A percentile compares a stretch with the other conserved stretches of the same genome.
These are phyloP conservation scores for Microtus montanus DNA, from an alignment of 2,113 vertebrate genomes.

Conservation along the genomic window DNA sequence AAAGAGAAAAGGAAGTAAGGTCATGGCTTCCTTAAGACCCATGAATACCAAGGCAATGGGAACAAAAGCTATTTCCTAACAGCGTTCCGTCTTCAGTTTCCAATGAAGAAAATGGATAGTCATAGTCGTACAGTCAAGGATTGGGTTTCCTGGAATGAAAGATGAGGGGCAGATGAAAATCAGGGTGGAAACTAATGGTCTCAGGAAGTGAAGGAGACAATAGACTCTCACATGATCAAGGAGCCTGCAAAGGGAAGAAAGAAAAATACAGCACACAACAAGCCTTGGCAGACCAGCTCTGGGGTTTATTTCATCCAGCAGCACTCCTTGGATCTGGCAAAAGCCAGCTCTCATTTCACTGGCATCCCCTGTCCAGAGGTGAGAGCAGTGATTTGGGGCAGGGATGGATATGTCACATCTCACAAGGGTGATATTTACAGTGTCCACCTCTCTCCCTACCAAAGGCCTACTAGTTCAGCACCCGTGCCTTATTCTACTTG, in stretches of 20 bases:
- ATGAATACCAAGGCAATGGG: constrained; percentile 1
- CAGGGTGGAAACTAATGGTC: constrained; percentile 63
- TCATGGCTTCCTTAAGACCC: constrained; percentile 39
- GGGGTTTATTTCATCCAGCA: background rate
- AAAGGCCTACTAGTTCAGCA: constrained; percentile 40
- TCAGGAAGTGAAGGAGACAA: constrained; percentile 62
- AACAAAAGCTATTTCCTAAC: constrained; percentile 66
- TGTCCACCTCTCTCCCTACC: background rate
- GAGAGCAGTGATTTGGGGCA: background rate
- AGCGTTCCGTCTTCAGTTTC: constrained; percentile 65
- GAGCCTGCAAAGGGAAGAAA: background rate
- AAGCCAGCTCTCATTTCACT: background rate
- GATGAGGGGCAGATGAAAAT: constrained; percentile 60
- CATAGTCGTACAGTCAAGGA: constrained; percentile 26
- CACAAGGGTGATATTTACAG: background rate
- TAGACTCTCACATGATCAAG: constrained; percentile 42
- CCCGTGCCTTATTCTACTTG: constrained; percentile 7
- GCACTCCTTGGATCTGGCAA: background rate
- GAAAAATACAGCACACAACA: background rate
- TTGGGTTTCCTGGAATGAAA: constrained; percentile 62
- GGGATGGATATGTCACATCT: background rate
- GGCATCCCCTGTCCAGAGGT: background rate
- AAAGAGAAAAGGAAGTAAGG: constrained; percentile 45
- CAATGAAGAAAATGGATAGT: constrained; percentile 61
- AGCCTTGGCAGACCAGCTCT: background rate